phyloP scores from a whole-genome alignment of 2,888 invertebrate genomes.

The Diloba caeruleocephala region DNA sequence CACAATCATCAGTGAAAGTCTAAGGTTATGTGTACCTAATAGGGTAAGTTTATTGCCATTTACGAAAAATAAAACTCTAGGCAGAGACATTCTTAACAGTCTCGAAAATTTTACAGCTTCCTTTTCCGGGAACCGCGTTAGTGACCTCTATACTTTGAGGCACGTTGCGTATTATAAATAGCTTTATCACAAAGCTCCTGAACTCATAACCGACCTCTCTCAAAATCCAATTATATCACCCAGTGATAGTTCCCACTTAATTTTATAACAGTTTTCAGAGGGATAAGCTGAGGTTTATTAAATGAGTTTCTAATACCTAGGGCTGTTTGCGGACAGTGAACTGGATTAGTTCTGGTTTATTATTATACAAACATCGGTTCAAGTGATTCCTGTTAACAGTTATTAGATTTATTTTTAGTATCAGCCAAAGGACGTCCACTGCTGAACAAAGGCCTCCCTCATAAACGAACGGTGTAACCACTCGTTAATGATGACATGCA shows the following conservation, averaged over 20 bases:
- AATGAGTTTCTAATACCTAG: slow-evolving; percentile 38
- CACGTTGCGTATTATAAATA: slow-evolving; percentile 15
- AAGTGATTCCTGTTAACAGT: neutral
- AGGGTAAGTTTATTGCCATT: no score
- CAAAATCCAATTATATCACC: slow-evolving; percentile 22
- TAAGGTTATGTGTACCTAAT: no score
- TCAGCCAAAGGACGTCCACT: no score
- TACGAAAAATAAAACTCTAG: no score
- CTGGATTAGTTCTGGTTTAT: slow-evolving; percentile 18
- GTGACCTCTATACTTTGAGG: no score
- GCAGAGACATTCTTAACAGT: no score
- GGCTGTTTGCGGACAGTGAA: slow-evolving; percentile 17
- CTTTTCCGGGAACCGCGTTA: no score
- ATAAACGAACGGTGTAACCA: no score
- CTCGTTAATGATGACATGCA: no score
- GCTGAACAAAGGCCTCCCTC: no score
- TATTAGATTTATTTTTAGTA: neutral
- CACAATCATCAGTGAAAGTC: no score
- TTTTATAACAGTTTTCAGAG: slow-evolving; percentile 39
- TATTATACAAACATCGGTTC: slow-evolving; percentile 1
- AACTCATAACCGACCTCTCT: slow-evolving; percentile 25
- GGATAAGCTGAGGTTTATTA: slow-evolving; percentile 34
- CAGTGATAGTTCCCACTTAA: slow-evolving; percentile 29
- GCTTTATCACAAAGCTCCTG: slow-evolving; percentile 28
- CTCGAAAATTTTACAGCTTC: no score